phyloP scores from a whole-genome alignment of 92 coral and sea anemone species.

The Phenganax subtilis region DNA sequence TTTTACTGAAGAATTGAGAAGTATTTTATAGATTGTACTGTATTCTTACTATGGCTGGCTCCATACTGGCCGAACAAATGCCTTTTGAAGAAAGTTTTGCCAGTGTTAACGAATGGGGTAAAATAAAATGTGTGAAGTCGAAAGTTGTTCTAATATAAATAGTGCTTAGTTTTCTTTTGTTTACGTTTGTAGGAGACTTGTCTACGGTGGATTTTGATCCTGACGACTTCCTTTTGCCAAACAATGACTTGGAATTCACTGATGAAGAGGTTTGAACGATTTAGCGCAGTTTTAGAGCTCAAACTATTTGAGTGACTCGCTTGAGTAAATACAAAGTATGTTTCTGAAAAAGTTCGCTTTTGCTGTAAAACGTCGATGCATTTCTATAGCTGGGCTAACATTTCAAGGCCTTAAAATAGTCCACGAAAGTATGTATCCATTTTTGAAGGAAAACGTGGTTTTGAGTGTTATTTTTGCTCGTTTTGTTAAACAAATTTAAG shows the following conservation, averaged over 20 bases:
- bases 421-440: neutral
- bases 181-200: conserved; percentile 21
- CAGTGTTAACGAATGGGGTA: conserved; percentile 27
- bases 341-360: neutral
- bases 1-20: neutral
- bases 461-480: neutral
- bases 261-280: conserved; percentile 43
- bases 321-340: neutral
- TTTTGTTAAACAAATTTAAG: neutral
- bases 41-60: conserved; percentile 21
- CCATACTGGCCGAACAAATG: conserved; percentile 13
- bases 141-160: neutral
- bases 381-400: neutral
- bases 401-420: neutral
- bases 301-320: neutral
- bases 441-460: neutral
- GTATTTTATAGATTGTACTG: neutral
- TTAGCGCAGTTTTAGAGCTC: neutral
- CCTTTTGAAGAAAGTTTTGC: conserved; percentile 24
- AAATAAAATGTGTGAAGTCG: neutral
- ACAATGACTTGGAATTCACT: conserved; percentile 63
- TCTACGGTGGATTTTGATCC: conserved; percentile 56
- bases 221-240: conserved; percentile 62
- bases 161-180: neutral
- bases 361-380: neutral